Conservation (phyloP, 2,113 vertebrate genomes). For the Phalacrocorax carbo region DNA sequence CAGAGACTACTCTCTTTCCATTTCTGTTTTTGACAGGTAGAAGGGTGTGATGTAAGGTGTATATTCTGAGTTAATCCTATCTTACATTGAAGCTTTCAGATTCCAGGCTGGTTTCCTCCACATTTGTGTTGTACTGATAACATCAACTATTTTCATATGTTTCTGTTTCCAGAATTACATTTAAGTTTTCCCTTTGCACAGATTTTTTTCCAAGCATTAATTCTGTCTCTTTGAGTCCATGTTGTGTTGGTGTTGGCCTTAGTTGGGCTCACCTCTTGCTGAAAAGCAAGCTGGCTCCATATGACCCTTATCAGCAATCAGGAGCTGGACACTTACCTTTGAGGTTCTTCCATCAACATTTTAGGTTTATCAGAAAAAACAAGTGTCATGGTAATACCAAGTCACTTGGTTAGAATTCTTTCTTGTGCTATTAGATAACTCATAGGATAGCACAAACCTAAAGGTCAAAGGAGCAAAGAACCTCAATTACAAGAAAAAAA, state of each 20-base stretch:
- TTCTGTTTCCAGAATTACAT: background rate
- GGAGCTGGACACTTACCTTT: background rate
- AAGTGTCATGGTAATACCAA: background rate
- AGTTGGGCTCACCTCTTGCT: background rate
- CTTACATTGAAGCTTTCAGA: background rate
- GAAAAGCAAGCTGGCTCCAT: background rate
- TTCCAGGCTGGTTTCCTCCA: background rate
- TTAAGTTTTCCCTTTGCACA: background rate
- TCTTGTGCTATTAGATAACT: background rate
- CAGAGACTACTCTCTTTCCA: background rate
- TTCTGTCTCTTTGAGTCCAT: background rate
- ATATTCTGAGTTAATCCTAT: conserved; percentile 6
- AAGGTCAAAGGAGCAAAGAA: background rate
- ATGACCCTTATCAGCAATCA: background rate
- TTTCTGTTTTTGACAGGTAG: conserved; percentile 33
- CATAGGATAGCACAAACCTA: background rate
- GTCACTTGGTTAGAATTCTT: background rate
- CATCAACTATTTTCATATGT: background rate
- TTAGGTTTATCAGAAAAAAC: background rate
- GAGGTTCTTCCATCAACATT: background rate
- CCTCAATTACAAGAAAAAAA: background rate
- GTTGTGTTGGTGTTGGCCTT: background rate
- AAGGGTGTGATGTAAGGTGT: background rate
- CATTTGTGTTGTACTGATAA: background rate
- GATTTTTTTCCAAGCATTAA: background rate